A percentile compares a stretch with the other conserved stretches of the same genome.
Conservation (phyloP, 2,113 vertebrate species). For the Garra rufa region DNA sequence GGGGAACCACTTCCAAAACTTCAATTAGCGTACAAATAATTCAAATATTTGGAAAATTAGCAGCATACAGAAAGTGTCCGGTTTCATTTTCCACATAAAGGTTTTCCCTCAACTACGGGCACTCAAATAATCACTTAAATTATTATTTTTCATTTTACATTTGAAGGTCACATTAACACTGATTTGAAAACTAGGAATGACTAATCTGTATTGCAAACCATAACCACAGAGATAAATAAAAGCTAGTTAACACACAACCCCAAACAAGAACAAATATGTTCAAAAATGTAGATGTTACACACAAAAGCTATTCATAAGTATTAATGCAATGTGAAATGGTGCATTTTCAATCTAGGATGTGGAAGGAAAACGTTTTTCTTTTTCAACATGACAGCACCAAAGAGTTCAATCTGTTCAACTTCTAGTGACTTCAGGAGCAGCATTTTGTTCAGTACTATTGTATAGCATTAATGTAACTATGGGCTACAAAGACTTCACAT, state of each 20-base stretch:
- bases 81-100: background rate
- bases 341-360: background rate
- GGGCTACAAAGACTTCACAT: background rate
- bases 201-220: background rate
- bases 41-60: constrained; percentile 37
- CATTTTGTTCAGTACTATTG: background rate
- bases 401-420: background rate
- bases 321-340: background rate
- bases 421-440: background rate
- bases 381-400: background rate
- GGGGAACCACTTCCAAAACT: background rate
- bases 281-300: background rate
- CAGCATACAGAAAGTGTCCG: background rate
- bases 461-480: background rate
- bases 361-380: background rate
- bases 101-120: background rate
- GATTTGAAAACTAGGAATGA: background rate
- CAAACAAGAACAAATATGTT: background rate
- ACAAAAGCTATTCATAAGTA: background rate
- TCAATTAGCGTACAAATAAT: constrained; percentile 26
- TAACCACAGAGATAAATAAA: background rate
- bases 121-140: too few relatives aligned
- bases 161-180: background rate
- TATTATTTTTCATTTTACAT: background rate
- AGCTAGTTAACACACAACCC: background rate